Evolutionary conservation across 1,140 invertebrate genomes (phyloP).

Genomic region (Hormaphis cornu): DNA sequence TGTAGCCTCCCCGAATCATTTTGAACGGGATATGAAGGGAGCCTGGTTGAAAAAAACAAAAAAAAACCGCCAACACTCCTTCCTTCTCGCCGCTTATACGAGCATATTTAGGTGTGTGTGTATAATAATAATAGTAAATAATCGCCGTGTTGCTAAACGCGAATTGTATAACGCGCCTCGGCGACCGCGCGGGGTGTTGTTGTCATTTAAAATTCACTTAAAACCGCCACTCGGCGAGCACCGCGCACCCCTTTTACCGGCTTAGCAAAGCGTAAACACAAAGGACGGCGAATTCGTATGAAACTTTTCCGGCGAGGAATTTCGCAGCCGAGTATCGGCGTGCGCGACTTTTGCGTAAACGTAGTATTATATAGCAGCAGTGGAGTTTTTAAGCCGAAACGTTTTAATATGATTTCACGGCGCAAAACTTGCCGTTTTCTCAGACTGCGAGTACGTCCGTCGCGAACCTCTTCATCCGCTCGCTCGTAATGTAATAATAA

Average conservation of each 20-base stretch:
- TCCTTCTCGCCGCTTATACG: no score
- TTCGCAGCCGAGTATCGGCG: no score
- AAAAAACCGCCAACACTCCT: no score
- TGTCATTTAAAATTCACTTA: constrained; percentile 33
- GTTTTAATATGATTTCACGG: constrained; percentile 25
- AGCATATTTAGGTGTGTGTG: no score
- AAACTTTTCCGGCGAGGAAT: constrained; percentile 11
- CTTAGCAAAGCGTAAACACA: constrained; percentile 32
- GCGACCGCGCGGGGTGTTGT: constrained; percentile 5
- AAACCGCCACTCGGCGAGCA: not conserved
- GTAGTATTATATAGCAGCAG: not conserved
- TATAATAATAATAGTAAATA: no score
- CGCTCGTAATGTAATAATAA: no score
- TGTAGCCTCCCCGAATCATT: no score
- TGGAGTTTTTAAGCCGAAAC: constrained; percentile 22
- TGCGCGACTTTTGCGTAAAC: not conserved
- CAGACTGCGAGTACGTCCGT: not conserved
- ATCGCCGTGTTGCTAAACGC: constrained; percentile 20
- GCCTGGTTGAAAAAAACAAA: not conserved
- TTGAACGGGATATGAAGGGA: not conserved
- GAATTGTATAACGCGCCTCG: constrained; percentile 9
- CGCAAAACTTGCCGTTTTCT: constrained; percentile 9
- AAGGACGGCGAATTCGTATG: constrained; percentile 14
- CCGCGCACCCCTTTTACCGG: constrained; percentile 19
- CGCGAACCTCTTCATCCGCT: no score